Evolutionary conservation across 1,140 invertebrate genomes (phyloP), one percentile per base, ranked within the genome.

Genomic region (Coptotermes formosanus): DNA sequence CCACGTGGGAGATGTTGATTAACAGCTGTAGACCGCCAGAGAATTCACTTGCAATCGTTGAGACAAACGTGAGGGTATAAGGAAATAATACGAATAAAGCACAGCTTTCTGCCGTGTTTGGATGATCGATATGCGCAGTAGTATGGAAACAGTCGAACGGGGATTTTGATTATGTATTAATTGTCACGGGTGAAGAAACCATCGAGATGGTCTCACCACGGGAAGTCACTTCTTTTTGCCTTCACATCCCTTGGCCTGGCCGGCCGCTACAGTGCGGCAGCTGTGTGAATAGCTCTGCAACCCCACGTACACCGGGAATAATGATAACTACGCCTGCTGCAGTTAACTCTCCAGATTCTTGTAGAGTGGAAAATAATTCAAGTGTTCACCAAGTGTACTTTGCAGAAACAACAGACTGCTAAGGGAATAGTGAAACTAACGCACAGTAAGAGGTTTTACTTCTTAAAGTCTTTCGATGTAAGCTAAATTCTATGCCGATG

Each of bases 321-420:
- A 75, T 75, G 64, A 75, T 75, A 75, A 75, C 25, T n/a, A 30
- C 25, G 64, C 25, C 64, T 75, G 64, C 25, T 75, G 25, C 64
- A 75, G 64, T 75, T 75, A 75, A 75, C 64, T 75, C 64, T 75
- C 30, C 25, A 75, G n/a, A 75, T 75, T 75, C 64, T 16, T 75
- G 64, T 75, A 75, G 64, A 75, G 64, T 75, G 64, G 64, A 75
- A 75, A 75, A 75, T 75, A 75, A 75, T 75, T 75, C 64, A 75
- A 75, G 64, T 75, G 14, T 75, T 75, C 64, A 30, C n/a, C 64
- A 75, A 75, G n/a, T 30, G 64, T 30, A 30, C 64, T 25, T 6
- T 30, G n/a, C n/a, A 30, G n/a, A 75, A 75, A 75, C 25, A 75
- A 30, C 64, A 16, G 25, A 75, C 19, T 64, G 1, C 21, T 25